phyloP scores from a whole-genome alignment of 2,888 invertebrate species.

The Thereva unica region DNA sequence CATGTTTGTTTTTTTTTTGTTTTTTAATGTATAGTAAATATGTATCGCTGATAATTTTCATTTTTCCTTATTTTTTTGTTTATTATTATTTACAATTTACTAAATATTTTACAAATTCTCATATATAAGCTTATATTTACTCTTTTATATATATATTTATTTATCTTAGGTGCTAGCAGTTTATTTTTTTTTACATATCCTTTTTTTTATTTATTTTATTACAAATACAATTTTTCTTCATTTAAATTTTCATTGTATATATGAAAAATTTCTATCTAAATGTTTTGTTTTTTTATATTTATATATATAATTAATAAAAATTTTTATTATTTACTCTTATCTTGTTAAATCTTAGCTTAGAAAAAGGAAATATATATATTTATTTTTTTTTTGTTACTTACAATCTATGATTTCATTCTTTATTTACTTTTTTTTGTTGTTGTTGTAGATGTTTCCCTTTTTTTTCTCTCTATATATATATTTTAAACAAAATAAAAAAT shows the following conservation, averaged over 20 bases:
- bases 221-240: no score
- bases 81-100: slow-evolving; percentile 4
- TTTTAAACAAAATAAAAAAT: slow-evolving; percentile 6
- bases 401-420: no score
- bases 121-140: slow-evolving; percentile 12
- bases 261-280: no score
- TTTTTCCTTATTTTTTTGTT: slow-evolving; percentile 22
- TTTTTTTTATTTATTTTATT: background rate
- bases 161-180: slow-evolving; percentile 2
- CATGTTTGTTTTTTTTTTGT: no score
- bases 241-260: no score
- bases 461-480: slow-evolving; percentile 14
- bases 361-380: no score
- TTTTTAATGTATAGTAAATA: slow-evolving; percentile 24
- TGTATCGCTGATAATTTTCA: slow-evolving; percentile 23
- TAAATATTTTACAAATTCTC: slow-evolving; percentile 18
- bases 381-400: no score
- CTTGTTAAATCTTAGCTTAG: no score
- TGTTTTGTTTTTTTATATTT: slow-evolving; percentile 7
- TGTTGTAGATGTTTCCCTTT: background rate
- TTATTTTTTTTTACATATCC: slow-evolving; percentile 16
- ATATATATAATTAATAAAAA: slow-evolving; percentile 16
- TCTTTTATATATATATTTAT: slow-evolving; percentile 17
- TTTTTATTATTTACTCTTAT: background rate
- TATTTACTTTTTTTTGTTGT: no score